Evolutionary conservation across 2,113 vertebrate species (phyloP).

Genomic region (Sprattus sprattus): DNA sequence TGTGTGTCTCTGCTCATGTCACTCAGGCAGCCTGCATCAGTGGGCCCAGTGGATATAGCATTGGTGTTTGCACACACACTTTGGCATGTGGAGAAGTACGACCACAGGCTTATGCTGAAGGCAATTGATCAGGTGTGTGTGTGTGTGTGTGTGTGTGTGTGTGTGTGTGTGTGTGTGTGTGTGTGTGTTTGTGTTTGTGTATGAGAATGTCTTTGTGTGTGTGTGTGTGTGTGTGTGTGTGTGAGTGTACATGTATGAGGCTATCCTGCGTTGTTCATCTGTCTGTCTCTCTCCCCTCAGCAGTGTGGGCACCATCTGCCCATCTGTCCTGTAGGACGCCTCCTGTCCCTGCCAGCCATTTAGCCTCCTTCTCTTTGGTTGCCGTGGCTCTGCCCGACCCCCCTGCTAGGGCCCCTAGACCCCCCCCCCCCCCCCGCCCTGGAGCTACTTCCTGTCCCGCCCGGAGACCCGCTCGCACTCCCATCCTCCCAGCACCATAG

Average conservation of each 20-base stretch:
- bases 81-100: not conserved
- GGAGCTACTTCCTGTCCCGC: conserved; percentile 26
- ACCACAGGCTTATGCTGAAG: not conserved
- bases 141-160: conserved; percentile 25
- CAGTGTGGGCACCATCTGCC: conserved; percentile 67
- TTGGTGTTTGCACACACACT: not conserved
- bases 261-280: not conserved
- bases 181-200: not conserved
- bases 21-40: not conserved
- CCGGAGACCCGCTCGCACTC: conserved; percentile 14
- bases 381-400: conserved; percentile 16
- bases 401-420: conserved; percentile 23
- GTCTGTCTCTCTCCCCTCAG: conserved; percentile 32
- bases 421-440: conserved; percentile 27
- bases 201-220: not conserved
- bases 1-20: not conserved
- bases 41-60: not conserved
- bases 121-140: not conserved
- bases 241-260: not conserved
- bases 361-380: conserved; percentile 52
- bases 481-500: not conserved
- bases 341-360: conserved; percentile 62
- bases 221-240: not conserved
- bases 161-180: not conserved
- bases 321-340: conserved; percentile 61